Percentiles rank a stretch among this genome's conserved stretches.
These are phyloP conservation scores for Spea bombifrons DNA, from an alignment of 2,113 vertebrate species.

Conservation along the genomic window DNA sequence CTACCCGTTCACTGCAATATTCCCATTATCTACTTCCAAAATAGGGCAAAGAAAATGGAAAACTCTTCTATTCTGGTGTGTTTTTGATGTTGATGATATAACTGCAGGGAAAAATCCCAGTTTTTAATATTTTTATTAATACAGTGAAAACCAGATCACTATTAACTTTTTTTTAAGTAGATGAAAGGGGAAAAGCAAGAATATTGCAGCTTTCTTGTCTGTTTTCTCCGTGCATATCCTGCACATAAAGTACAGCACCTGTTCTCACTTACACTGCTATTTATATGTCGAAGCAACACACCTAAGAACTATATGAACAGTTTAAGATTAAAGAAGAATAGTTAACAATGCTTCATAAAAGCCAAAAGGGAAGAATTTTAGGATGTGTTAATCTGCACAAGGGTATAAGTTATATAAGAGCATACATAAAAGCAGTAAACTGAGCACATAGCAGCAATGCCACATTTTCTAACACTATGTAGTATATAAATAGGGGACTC, in stretches of 20 bases:
- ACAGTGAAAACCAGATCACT: neutral
- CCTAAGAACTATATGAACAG: neutral
- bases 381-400: neutral
- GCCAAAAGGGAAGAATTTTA: neutral
- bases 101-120: neutral
- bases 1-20: no score
- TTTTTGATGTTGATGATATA: neutral
- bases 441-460: neutral
- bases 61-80: no score
- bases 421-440: neutral
- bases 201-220: neutral
- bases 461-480: neutral
- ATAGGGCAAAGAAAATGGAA: no score
- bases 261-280: neutral
- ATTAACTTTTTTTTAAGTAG: neutral
- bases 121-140: no score
- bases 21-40: no score
- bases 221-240: neutral
- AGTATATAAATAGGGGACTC: no score
- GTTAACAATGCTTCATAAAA: conserved; percentile 1
- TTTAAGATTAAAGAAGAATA: neutral
- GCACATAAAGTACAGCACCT: neutral
- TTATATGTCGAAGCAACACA: neutral
- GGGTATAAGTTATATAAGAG: neutral
- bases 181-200: neutral